Percentiles rank a stretch among this genome's conserved stretches.
These are phyloP conservation scores for Lacerta bilineata DNA, from an alignment of 2,797 vertebrate species.

Conservation along the genomic window DNA sequence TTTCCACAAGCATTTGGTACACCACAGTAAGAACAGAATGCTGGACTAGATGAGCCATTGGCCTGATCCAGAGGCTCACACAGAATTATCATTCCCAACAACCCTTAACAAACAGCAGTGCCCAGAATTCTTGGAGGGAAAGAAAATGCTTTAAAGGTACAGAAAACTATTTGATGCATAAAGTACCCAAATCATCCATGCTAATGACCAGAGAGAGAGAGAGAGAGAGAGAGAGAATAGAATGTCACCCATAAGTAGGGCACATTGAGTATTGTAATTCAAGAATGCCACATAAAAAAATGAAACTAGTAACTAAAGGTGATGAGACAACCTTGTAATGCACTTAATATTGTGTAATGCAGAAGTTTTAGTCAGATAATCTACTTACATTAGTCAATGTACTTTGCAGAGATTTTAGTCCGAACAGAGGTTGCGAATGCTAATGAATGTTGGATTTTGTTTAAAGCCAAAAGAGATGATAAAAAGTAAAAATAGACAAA, in stretches of 20 bases:
- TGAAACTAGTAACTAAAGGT: conserved; percentile 17
- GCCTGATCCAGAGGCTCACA: no score
- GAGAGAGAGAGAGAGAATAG: neutral
- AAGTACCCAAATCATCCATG: conserved; percentile 32
- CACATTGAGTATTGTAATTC: conserved; percentile 37
- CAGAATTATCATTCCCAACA: no score
- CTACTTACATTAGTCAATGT: conserved; percentile 52
- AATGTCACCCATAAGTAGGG: conserved; percentile 11
- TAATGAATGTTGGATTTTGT: conserved; percentile 65
- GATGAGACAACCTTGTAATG: conserved; percentile 42
- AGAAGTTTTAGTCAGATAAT: conserved; percentile 58
- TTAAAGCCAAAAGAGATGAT: conserved; percentile 70
- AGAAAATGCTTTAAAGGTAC: no score
- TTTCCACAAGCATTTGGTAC: no score
- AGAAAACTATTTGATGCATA: neutral
- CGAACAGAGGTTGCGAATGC: conserved; percentile 44
- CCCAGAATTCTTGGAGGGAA: no score
- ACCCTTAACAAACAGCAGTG: no score
- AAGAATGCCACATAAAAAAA: conserved; percentile 20
- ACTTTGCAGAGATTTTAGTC: conserved; percentile 50
- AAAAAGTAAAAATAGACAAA: conserved; percentile 57
- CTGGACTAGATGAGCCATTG: no score
- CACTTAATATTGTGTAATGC: conserved; percentile 26
- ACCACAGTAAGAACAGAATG: no score
- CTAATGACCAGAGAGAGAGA: conserved; percentile 27